Percentiles rank a stretch among this genome's conserved stretches.
These are phyloP conservation scores for Penaeus monodon DNA, from an alignment of 2,888 invertebrate species.

Conservation along the genomic window DNA sequence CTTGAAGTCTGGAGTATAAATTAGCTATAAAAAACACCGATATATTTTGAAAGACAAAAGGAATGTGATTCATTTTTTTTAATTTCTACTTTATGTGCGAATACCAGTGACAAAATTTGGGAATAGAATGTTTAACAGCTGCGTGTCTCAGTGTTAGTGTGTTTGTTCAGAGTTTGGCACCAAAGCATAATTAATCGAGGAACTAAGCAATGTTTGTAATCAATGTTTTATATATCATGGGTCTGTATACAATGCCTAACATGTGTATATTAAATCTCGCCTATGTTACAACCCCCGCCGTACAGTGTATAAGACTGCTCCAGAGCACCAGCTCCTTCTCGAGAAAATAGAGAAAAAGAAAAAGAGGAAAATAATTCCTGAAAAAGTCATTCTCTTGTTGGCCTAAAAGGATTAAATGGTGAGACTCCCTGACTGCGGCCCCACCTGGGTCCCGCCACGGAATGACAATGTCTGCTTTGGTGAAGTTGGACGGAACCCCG, in stretches of 20 bases:
- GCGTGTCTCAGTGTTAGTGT: not conserved
- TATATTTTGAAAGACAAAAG: conserved; percentile 3
- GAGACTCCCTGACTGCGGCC: conserved; percentile 23
- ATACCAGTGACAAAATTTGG: not conserved
- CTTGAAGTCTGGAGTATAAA: too few relatives aligned
- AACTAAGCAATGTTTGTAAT: too few relatives aligned
- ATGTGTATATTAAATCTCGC: too few relatives aligned
- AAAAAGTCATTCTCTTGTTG: conserved; percentile 9
- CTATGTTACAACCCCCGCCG: too few relatives aligned
- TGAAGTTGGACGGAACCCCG: conserved; percentile 40
- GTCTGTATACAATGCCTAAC: too few relatives aligned
- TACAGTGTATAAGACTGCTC: too few relatives aligned
- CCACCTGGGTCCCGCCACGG: conserved; percentile 38
- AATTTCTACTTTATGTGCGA: not conserved
- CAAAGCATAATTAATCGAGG: too few relatives aligned
- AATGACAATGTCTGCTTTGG: conserved; percentile 40
- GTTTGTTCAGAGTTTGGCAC: not conserved
- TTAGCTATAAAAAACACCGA: conserved; percentile 19
- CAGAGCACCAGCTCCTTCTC: not conserved
- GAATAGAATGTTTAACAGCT: too few relatives aligned
- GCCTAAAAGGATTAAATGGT: conserved; percentile 38
- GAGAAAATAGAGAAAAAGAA: too few relatives aligned
- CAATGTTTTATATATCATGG: too few relatives aligned
- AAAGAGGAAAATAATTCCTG: not conserved
- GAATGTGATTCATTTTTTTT: conserved; percentile 13